Evolutionary conservation across 2,113 vertebrate genomes (phyloP).

Genomic region (Podarcis muralis): DNA sequence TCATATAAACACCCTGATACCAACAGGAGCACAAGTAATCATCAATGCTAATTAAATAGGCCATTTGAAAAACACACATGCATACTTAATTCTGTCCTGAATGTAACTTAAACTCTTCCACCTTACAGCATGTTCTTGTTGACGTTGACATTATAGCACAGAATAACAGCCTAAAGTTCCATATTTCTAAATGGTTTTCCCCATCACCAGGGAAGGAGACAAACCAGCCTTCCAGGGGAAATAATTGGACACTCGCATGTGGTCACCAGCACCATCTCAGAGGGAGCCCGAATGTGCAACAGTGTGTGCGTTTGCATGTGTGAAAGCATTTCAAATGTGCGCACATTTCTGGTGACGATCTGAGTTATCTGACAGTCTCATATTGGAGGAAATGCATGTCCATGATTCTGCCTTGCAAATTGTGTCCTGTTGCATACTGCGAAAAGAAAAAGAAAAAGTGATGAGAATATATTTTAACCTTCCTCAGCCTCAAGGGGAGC

Average conservation of each 20-base stretch:
- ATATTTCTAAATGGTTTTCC: not conserved
- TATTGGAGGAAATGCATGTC: not conserved
- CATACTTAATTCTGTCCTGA: not conserved
- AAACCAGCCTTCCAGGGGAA: not conserved
- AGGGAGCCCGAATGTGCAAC: not conserved
- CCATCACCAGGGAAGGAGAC: not conserved
- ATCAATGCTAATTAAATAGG: too few relatives aligned
- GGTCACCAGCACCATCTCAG: not conserved
- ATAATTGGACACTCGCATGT: not conserved
- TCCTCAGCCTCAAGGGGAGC: not conserved
- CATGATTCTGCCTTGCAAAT: conserved; percentile 36
- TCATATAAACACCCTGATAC: too few relatives aligned
- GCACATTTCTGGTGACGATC: not conserved
- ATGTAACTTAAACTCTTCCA: not conserved
- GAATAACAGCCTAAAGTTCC: not conserved
- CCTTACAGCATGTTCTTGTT: too few relatives aligned
- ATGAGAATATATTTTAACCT: not conserved
- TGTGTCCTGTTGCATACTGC: not conserved
- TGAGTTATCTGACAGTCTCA: not conserved
- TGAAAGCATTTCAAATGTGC: not conserved
- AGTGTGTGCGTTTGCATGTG: not conserved
- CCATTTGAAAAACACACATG: not conserved
- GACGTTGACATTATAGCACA: too few relatives aligned
- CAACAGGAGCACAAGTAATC: too few relatives aligned
- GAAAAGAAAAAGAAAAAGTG: too few relatives aligned